Conservation (phyloP, 2,888 invertebrate genomes). For the Onthophagus sagittarius region DNA sequence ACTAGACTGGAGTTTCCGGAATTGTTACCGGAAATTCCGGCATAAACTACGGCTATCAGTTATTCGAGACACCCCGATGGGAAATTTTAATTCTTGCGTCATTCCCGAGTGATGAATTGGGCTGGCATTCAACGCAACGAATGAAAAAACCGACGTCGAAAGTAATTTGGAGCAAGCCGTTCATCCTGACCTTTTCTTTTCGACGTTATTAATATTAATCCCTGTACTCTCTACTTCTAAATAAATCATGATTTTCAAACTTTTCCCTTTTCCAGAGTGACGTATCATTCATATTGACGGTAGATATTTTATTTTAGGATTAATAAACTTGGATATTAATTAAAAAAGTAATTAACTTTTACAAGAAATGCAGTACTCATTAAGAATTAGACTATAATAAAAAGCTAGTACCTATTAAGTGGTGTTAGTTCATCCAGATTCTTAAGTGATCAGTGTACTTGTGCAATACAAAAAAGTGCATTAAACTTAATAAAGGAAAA, state of each 20-base stretch:
- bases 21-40: not conserved
- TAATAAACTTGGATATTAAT: too few relatives aligned
- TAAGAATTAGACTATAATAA: too few relatives aligned
- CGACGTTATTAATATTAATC: not conserved
- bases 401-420: too few relatives aligned
- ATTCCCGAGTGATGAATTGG: not conserved
- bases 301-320: too few relatives aligned
- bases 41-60: not conserved
- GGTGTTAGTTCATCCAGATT: too few relatives aligned
- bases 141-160: not conserved
- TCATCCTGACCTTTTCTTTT: not conserved
- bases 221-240: not conserved
- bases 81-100: not conserved
- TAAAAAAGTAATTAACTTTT: too few relatives aligned
- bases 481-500: too few relatives aligned
- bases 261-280: not conserved
- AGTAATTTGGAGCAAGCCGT: not conserved
- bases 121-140: not conserved
- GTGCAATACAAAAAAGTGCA: too few relatives aligned
- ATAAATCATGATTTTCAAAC: not conserved
- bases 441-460: too few relatives aligned
- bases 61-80: not conserved
- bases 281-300: too few relatives aligned
- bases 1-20: not conserved
- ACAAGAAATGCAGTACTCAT: too few relatives aligned